Evolutionary conservation across 2,797 vertebrate species (phyloP).

Genomic region (Oreortyx pictus): DNA sequence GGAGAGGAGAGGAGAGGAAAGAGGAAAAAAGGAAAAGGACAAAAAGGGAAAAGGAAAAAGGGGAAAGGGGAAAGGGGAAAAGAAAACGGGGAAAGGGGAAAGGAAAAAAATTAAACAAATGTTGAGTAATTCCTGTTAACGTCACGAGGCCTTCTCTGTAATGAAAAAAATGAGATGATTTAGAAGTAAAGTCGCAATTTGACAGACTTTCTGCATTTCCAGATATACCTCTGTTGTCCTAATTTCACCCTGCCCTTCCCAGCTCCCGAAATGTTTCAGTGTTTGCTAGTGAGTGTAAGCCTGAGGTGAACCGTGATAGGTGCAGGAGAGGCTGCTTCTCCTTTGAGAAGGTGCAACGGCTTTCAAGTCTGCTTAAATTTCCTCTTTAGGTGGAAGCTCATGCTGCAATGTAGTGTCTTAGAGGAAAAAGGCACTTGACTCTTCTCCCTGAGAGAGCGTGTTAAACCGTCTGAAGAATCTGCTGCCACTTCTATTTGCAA

Average conservation of each 20-base stretch:
- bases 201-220: background rate
- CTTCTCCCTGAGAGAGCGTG: background rate
- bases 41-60: too few relatives aligned
- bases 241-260: background rate
- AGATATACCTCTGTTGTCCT: background rate
- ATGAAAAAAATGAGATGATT: background rate
- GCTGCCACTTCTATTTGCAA: background rate
- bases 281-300: background rate
- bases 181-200: background rate
- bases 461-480: background rate
- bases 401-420: background rate
- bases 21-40: too few relatives aligned
- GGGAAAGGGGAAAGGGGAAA: too few relatives aligned
- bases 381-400: background rate
- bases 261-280: background rate
- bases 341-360: background rate
- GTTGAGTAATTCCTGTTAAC: background rate
- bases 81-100: too few relatives aligned
- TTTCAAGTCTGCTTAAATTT: background rate
- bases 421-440: background rate
- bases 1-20: too few relatives aligned
- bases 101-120: conserved; percentile 9
- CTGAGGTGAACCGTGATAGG: background rate
- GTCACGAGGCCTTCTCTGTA: background rate
- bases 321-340: background rate